Conservation (phyloP, 2,888 invertebrate species). For the Trypoxylon attenuatum region DNA sequence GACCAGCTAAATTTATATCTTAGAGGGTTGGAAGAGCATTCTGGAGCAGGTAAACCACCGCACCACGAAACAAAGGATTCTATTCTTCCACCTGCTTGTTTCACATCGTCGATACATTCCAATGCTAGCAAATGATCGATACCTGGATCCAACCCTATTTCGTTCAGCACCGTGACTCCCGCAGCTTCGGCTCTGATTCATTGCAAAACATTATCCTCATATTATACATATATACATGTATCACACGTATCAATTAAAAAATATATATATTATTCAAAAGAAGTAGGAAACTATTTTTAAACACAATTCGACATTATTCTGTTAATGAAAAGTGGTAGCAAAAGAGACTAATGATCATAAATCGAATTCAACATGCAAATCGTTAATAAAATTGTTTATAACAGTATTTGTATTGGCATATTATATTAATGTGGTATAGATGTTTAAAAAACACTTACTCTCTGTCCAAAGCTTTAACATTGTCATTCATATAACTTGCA, state of each 20-base stretch:
- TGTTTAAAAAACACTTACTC: constrained; percentile 76
- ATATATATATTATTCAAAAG: no score
- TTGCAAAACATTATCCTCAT: no score
- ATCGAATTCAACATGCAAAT: not conserved
- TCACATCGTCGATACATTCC: constrained; percentile 96
- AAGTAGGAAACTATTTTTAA: no score
- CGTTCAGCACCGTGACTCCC: constrained; percentile 95
- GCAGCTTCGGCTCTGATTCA: constrained; percentile 88
- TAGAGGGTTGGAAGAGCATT: constrained; percentile 92
- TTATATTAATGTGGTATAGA: not conserved
- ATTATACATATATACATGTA: no score
- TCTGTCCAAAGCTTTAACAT: constrained; percentile 86
- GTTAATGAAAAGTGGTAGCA: no score
- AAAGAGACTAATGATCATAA: no score
- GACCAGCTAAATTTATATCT: constrained; percentile 98
- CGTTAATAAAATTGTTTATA: no score
- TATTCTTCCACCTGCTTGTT: constrained; percentile 91
- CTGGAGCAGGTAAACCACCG: constrained; percentile 97
- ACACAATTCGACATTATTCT: no score
- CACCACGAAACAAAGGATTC: constrained; percentile 98
- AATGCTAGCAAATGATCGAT: constrained; percentile 97
- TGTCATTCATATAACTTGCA: constrained; percentile 93
- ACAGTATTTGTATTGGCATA: no score
- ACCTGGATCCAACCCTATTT: constrained; percentile 98
- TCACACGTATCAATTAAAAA: no score